Evolutionary conservation across 1,140 invertebrate species (phyloP).

Genomic region (Tetramorium simillimum): DNA sequence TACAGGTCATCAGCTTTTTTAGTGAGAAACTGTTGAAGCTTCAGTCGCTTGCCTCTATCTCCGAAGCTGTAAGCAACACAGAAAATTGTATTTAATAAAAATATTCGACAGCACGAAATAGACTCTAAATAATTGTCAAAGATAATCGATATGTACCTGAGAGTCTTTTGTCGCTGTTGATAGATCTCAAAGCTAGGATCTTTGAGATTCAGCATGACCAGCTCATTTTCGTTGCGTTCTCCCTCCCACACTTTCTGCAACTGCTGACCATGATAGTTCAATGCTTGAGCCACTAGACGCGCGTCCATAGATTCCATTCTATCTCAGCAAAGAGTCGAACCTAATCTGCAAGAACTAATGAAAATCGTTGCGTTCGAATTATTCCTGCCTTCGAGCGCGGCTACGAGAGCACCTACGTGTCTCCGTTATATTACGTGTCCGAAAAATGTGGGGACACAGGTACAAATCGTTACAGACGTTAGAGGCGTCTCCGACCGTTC

Average conservation of each 20-base stretch:
- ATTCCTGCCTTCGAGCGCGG: constrained; percentile 14
- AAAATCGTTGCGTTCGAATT: constrained; percentile 75
- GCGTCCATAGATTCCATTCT: constrained; percentile 87
- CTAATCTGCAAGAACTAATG: constrained; percentile 82
- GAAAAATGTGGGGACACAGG: not conserved
- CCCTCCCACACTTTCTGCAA: constrained; percentile 94
- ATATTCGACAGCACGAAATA: not conserved
- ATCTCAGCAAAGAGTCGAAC: constrained; percentile 68
- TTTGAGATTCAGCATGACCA: constrained; percentile 89
- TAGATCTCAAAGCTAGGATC: constrained; percentile 91
- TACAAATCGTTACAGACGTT: not conserved
- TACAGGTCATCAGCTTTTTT: constrained; percentile 91
- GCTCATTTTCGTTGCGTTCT: constrained; percentile 91
- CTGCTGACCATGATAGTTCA: constrained; percentile 94
- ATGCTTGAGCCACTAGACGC: constrained; percentile 89
- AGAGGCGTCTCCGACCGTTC: constrained; percentile 37
- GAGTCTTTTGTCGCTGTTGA: constrained; percentile 90
- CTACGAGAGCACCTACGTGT: constrained; percentile 35
- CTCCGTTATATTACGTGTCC: not conserved
- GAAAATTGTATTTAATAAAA: not conserved
- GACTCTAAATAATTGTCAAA: not conserved
- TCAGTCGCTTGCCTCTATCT: constrained; percentile 92
- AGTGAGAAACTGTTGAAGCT: constrained; percentile 93
- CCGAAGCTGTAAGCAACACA: constrained; percentile 87
- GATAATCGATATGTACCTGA: constrained; percentile 80